These are phyloP conservation scores for Manis crassicaudata DNA, from an alignment of 2,797 vertebrate species.

Conservation along the genomic window DNA sequence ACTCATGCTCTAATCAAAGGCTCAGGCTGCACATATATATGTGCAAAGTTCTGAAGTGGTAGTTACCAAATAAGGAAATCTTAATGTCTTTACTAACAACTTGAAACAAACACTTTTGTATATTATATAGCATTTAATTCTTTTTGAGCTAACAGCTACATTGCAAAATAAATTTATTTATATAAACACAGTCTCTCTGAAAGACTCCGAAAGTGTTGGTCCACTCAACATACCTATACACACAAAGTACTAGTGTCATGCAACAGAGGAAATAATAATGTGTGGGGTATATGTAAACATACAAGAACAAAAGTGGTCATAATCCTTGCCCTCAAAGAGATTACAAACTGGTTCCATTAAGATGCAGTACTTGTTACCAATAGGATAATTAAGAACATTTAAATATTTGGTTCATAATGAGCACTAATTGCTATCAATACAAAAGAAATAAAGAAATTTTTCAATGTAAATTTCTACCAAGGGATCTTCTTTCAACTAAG, in stretches of 20 bases:
- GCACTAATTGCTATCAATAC: not conserved
- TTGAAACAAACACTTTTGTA: not conserved
- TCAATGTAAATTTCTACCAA: not conserved
- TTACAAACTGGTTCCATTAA: not conserved
- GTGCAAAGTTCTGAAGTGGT: not conserved
- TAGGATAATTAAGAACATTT: not conserved
- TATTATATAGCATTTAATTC: not conserved
- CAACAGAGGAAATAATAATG: not conserved
- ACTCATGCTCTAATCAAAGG: constrained; percentile 17
- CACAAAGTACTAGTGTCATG: accelerated
- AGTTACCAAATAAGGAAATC: constrained; percentile 35
- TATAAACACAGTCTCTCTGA: not conserved
- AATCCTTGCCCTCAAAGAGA: not conserved
- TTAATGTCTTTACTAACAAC: not conserved
- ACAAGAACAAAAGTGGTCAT: not conserved
- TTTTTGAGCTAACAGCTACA: not conserved
- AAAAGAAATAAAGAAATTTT: not conserved
- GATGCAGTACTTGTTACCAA: not conserved
- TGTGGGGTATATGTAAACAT: accelerated
- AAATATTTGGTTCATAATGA: not conserved
- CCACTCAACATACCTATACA: not conserved
- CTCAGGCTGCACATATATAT: not conserved
- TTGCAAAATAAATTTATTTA: not conserved
- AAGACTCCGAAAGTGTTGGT: not conserved
- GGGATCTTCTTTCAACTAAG: not conserved